Conservation (phyloP, 2,888 invertebrate genomes). For the Apamea crenata region DNA sequence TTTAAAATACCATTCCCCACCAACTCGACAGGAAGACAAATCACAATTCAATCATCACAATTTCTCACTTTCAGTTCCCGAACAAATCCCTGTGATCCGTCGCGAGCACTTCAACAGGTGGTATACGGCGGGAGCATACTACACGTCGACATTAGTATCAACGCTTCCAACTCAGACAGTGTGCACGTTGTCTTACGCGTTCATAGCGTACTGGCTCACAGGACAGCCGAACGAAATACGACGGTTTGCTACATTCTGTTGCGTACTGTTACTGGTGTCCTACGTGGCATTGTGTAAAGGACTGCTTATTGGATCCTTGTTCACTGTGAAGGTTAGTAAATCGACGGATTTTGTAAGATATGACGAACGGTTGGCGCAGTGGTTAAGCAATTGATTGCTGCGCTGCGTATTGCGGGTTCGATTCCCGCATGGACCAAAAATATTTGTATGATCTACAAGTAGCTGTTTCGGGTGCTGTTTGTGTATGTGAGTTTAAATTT, state of each 20-base stretch:
- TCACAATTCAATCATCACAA: conserved; percentile 15
- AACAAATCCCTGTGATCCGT: conserved; percentile 94
- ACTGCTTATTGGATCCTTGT: conserved; percentile 95
- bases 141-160: conserved; percentile 94
- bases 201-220: conserved; percentile 96
- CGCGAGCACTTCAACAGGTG: conserved; percentile 97
- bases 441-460: too few species aligned
- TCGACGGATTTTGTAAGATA: background rate
- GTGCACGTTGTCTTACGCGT: conserved; percentile 93
- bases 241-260: conserved; percentile 93
- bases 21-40: conserved; percentile 20
- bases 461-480: too few species aligned
- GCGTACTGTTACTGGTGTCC: conserved; percentile 94
- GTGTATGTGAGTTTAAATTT: too few species aligned
- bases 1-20: background rate
- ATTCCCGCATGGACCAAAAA: too few species aligned
- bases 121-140: conserved; percentile 96
- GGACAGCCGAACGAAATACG: conserved; percentile 94
- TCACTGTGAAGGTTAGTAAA: conserved; percentile 92
- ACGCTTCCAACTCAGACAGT: conserved; percentile 95
- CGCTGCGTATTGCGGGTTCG: too few species aligned
- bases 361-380: too few species aligned
- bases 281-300: conserved; percentile 97
- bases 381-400: too few species aligned
- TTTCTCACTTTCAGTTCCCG: conserved; percentile 92